phyloP scores from a whole-genome alignment of 2,888 invertebrate species.

The Cosmorhoe ocellata region DNA sequence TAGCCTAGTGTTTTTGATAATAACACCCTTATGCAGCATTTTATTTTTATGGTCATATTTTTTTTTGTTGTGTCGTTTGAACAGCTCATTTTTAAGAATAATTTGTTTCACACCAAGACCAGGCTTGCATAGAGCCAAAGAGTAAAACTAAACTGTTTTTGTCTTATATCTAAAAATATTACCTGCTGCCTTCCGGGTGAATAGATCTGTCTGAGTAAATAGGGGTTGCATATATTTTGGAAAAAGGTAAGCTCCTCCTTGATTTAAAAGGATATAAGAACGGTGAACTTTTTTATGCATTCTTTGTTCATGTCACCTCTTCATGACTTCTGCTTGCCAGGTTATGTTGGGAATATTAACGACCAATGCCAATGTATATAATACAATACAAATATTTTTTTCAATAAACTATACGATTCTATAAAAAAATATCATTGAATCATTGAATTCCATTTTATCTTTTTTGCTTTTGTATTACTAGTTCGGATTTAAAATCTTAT shows the following conservation, averaged over 20 bases:
- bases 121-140: conserved; percentile 7
- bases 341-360: conserved; percentile 3
- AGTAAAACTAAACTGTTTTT: neutral
- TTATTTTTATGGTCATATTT: no score
- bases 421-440: no score
- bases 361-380: neutral
- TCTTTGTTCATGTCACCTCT: neutral
- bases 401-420: no score
- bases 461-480: no score
- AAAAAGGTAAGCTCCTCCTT: no score
- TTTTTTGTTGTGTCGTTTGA: no score
- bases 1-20: conserved; percentile 1
- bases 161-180: neutral
- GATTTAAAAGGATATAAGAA: no score
- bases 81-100: conserved; percentile 3
- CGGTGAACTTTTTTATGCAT: no score
- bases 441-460: no score
- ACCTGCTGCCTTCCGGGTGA: neutral
- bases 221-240: no score
- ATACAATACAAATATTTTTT: no score
- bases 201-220: neutral
- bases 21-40: no score
- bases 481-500: neutral
- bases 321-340: neutral
- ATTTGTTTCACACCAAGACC: conserved; percentile 12